Conservation (phyloP, 2,888 invertebrate species). For the Cantharis rustica region DNA sequence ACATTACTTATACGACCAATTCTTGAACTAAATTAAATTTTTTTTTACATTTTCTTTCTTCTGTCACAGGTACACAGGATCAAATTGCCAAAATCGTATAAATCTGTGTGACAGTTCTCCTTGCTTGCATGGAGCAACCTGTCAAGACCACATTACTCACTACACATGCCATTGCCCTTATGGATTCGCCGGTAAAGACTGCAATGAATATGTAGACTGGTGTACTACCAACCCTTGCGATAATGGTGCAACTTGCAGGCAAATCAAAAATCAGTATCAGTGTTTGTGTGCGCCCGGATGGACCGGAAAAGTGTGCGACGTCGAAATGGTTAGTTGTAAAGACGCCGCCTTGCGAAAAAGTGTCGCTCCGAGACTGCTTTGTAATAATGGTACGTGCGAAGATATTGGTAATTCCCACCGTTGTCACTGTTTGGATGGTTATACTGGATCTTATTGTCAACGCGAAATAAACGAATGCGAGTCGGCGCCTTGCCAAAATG, state of each 20-base stretch:
- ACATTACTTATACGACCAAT: no score
- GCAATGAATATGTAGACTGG: constrained; percentile 88
- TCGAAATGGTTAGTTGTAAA: constrained; percentile 90
- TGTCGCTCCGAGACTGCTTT: constrained; percentile 75
- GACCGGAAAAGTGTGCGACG: constrained; percentile 94
- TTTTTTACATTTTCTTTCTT: constrained; percentile 3
- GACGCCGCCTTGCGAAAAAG: constrained; percentile 82
- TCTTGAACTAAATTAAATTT: neutral
- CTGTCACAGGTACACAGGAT: constrained; percentile 76
- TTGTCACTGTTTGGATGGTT: constrained; percentile 88
- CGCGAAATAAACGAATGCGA: constrained; percentile 92
- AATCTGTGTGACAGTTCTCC: constrained; percentile 93
- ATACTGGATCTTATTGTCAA: constrained; percentile 92
- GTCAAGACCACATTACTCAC: constrained; percentile 83
- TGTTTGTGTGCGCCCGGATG: constrained; percentile 88
- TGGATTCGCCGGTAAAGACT: constrained; percentile 86
- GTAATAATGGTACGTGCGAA: constrained; percentile 91
- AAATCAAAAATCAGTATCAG: constrained; percentile 81
- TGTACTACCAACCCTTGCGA: constrained; percentile 85
- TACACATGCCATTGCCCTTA: constrained; percentile 91
- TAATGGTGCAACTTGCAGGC: constrained; percentile 85
- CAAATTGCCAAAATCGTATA: constrained; percentile 91
- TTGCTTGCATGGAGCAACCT: constrained; percentile 89
- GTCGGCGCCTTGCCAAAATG: constrained; percentile 91
- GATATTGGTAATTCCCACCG: constrained; percentile 91